Conservation (phyloP, 2,888 invertebrate genomes). For the Latrodectus elegans region DNA sequence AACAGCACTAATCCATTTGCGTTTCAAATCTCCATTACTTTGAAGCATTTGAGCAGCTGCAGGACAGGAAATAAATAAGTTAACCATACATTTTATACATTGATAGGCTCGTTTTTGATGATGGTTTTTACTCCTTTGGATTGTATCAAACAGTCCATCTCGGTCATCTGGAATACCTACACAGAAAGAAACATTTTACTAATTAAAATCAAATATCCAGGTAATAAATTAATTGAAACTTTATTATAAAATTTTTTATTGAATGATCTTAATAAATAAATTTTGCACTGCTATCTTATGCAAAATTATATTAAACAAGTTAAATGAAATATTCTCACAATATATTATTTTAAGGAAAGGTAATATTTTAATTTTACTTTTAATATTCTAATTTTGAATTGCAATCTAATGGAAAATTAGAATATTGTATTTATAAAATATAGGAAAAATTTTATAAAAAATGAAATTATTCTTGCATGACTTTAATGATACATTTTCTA, state of each 20-base stretch:
- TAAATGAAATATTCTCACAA: too few relatives aligned
- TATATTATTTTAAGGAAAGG: too few relatives aligned
- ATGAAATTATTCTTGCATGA: too few relatives aligned
- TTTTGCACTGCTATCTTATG: too few relatives aligned
- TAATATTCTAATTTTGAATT: too few relatives aligned
- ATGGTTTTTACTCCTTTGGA: slow-evolving; percentile 92
- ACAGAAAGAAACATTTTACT: not conserved
- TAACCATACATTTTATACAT: slow-evolving; percentile 95
- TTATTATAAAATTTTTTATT: not conserved
- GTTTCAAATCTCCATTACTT: slow-evolving; percentile 84
- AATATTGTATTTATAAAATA: too few relatives aligned
- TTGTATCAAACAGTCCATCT: slow-evolving; percentile 94
- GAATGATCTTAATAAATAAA: too few relatives aligned
- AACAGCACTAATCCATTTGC: slow-evolving; percentile 91
- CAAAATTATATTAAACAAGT: too few relatives aligned
- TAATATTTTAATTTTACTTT: too few relatives aligned
- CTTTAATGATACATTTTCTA: too few relatives aligned
- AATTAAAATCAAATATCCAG: not conserved
- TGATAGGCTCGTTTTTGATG: slow-evolving; percentile 98
- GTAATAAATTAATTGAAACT: not conserved
- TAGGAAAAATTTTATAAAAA: too few relatives aligned
- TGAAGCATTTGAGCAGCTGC: slow-evolving; percentile 87
- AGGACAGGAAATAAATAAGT: slow-evolving; percentile 89
- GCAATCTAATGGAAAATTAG: too few relatives aligned
- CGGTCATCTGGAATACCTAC: slow-evolving; percentile 85